Evolutionary conservation across 1,140 invertebrate species (phyloP).

Genomic region (Hyles vespertilio): DNA sequence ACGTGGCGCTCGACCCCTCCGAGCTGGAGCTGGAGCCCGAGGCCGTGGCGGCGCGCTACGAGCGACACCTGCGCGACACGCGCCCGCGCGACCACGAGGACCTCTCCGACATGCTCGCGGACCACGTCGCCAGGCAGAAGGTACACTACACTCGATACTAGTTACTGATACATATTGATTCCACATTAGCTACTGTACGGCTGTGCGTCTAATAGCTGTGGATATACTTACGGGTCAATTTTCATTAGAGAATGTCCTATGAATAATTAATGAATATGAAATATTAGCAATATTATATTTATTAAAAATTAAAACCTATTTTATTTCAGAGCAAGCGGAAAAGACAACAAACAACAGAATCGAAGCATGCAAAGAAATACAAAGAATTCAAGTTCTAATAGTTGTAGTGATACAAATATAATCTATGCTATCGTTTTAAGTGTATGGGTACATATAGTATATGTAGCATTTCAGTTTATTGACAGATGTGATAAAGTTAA

Average conservation of each 20-base stretch:
- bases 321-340: constrained; percentile 92
- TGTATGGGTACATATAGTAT: constrained; percentile 8
- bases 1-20: constrained; percentile 97
- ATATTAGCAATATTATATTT: no score
- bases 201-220: no score
- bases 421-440: constrained; percentile 9
- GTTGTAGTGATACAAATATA: constrained; percentile 35
- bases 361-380: constrained; percentile 95
- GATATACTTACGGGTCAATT: no score
- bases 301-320: constrained; percentile 27
- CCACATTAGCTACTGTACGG: no score
- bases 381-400: constrained; percentile 98
- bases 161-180: no score
- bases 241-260: no score
- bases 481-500: background rate
- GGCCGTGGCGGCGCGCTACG: constrained; percentile 97
- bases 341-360: constrained; percentile 90
- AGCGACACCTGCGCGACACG: constrained; percentile 95
- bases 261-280: no score
- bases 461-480: background rate
- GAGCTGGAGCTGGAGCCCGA: constrained; percentile 97
- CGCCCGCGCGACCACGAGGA: constrained; percentile 94
- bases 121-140: constrained; percentile 97
- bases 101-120: constrained; percentile 98
- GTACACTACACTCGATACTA: constrained; percentile 51